These are phyloP conservation scores for Folsomia manolachei DNA, from an alignment of 2,888 invertebrate genomes.

Conservation along the genomic window DNA sequence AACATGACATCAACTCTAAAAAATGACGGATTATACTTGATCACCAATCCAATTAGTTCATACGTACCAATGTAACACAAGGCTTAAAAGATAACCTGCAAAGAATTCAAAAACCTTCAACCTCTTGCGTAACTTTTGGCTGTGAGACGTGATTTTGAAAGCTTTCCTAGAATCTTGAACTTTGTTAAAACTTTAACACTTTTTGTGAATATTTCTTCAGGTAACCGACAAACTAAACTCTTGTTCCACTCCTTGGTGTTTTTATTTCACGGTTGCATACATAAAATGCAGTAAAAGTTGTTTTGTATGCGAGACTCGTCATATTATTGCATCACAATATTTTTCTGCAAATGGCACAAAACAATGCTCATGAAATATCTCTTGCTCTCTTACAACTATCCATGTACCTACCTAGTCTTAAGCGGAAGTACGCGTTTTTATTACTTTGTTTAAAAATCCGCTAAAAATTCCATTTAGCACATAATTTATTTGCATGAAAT, in stretches of 20 bases:
- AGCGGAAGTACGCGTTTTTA: neutral
- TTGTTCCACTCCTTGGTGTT: too few relatives aligned
- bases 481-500: neutral
- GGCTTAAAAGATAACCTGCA: neutral
- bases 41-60: neutral
- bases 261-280: neutral
- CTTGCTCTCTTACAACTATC: too few relatives aligned
- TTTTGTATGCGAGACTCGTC: neutral
- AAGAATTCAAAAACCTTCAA: neutral
- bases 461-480: neutral
- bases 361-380: neutral
- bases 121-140: too few relatives aligned
- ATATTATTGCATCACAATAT: neutral
- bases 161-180: neutral
- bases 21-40: neutral
- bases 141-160: neutral
- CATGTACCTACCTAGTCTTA: neutral
- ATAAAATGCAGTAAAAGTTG: neutral
- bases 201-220: neutral
- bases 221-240: too few relatives aligned
- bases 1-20: neutral
- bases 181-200: neutral
- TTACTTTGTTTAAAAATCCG: neutral
- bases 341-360: neutral
- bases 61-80: too few relatives aligned